Conservation (phyloP, 2,888 invertebrate species). For the Villa cingulata region DNA sequence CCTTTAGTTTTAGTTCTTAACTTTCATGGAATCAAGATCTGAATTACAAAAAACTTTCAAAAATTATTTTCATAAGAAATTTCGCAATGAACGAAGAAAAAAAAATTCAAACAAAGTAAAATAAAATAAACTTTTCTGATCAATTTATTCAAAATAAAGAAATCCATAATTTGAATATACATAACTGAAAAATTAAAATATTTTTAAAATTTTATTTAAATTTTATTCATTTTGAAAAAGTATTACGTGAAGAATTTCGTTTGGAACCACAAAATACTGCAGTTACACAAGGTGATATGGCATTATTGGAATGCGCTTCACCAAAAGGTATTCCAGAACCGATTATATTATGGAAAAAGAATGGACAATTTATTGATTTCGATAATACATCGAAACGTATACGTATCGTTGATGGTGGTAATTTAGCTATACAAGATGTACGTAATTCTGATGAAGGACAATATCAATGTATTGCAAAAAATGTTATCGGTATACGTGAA, state of each 20-base stretch:
- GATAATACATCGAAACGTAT: slow-evolving; percentile 49
- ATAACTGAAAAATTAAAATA: too few species aligned
- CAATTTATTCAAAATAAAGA: too few species aligned
- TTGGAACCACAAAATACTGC: slow-evolving; percentile 68
- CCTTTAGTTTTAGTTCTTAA: too few species aligned
- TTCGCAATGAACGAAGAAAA: too few species aligned
- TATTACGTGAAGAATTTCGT: slow-evolving; percentile 79
- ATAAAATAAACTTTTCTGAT: too few species aligned
- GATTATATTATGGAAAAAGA: slow-evolving; percentile 74
- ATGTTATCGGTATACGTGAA: slow-evolving; percentile 65
- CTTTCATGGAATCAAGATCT: too few species aligned
- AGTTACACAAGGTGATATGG: slow-evolving; percentile 73
- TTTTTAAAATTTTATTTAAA: too few species aligned
- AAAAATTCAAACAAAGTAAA: too few species aligned
- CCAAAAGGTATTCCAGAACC: slow-evolving; percentile 86
- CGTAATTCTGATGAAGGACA: slow-evolving; percentile 65
- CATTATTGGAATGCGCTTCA: slow-evolving; percentile 72
- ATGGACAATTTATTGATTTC: slow-evolving; percentile 60
- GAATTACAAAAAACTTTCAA: too few species aligned
- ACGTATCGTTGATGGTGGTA: slow-evolving; percentile 65
- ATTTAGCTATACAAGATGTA: slow-evolving; percentile 67
- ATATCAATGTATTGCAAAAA: slow-evolving; percentile 71
- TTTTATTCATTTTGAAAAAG: slow-evolving; percentile 40
- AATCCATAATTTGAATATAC: too few species aligned
- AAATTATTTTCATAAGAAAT: too few species aligned